These are phyloP conservation scores for Phenganax subtilis DNA, from an alignment of 92 coral and sea anemone genomes.

Conservation along the genomic window DNA sequence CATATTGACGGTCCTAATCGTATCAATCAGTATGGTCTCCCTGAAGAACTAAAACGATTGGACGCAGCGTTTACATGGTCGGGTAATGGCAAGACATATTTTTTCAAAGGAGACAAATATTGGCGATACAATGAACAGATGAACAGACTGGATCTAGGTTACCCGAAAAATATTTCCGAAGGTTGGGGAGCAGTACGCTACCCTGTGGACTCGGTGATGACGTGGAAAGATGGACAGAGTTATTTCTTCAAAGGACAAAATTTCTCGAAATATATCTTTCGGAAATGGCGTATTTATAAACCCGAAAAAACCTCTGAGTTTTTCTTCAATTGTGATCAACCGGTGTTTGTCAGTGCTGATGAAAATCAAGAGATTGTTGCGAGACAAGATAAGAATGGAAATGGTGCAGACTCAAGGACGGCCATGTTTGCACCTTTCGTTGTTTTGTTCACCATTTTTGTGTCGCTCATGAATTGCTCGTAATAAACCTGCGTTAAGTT, in stretches of 20 bases:
- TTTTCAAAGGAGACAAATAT: slow-evolving; percentile 63
- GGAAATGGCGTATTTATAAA: neutral
- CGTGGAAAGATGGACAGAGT: slow-evolving; percentile 67
- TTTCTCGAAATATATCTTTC: slow-evolving; percentile 28
- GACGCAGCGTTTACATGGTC: slow-evolving; percentile 60
- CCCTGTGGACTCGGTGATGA: slow-evolving; percentile 57
- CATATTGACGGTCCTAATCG: slow-evolving; percentile 41
- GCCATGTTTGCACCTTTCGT: slow-evolving; percentile 10
- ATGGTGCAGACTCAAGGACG: slow-evolving; percentile 25
- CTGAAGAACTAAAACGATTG: slow-evolving; percentile 47
- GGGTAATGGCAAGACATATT: slow-evolving; percentile 57
- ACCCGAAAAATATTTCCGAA: slow-evolving; percentile 43
- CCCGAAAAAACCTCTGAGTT: neutral
- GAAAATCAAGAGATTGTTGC: neutral
- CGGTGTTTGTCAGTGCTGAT: neutral
- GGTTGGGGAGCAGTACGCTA: slow-evolving; percentile 50
- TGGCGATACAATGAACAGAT: slow-evolving; percentile 66
- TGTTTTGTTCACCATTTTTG: slow-evolving; percentile 5
- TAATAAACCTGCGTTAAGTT: neutral
- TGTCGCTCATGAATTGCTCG: neutral
- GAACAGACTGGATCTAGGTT: slow-evolving; percentile 44
- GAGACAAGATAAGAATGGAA: neutral
- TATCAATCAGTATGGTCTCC: slow-evolving; percentile 53
- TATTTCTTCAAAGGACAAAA: slow-evolving; percentile 63
- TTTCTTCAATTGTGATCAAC: slow-evolving; percentile 9